Percentiles rank a stretch among this genome's conserved stretches.
These are phyloP conservation scores for Molorchus minor DNA, from an alignment of 2,888 invertebrate species.

Conservation along the genomic window DNA sequence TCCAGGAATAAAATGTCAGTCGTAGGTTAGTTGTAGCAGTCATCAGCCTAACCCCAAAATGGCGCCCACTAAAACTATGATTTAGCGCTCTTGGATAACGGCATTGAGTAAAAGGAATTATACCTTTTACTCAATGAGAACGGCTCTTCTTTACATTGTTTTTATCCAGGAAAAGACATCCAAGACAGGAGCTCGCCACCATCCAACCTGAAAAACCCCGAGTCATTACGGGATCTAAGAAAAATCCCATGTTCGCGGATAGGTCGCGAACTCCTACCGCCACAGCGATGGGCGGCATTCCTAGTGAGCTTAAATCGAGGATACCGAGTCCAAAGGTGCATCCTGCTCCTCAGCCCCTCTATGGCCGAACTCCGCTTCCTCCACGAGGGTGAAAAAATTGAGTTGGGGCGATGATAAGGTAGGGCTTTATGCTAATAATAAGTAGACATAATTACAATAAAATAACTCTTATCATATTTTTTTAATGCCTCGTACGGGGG, in stretches of 20 bases:
- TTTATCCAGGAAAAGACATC: constrained; percentile 50
- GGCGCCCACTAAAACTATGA: too few relatives aligned
- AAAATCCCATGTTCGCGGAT: constrained; percentile 59
- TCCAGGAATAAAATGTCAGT: too few relatives aligned
- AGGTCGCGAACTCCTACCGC: constrained; percentile 59
- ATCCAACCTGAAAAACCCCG: constrained; percentile 54
- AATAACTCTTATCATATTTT: too few relatives aligned
- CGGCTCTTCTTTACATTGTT: too few relatives aligned
- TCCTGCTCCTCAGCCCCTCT: constrained; percentile 61
- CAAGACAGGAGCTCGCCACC: constrained; percentile 53
- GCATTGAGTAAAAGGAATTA: too few relatives aligned
- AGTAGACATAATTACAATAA: too few relatives aligned
- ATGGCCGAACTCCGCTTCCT: constrained; percentile 76
- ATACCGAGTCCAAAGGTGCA: constrained; percentile 63
- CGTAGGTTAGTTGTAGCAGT: too few relatives aligned
- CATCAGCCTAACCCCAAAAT: too few relatives aligned
- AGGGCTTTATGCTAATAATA: too few relatives aligned
- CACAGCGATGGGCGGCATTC: constrained; percentile 59
- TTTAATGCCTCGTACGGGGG: too few relatives aligned
- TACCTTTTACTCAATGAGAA: too few relatives aligned
- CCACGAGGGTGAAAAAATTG: constrained; percentile 78
- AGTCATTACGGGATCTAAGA: constrained; percentile 46
- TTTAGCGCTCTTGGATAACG: too few relatives aligned
- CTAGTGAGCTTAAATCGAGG: constrained; percentile 59
- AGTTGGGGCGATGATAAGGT: constrained; percentile 77